Evolutionary conservation across 2,797 vertebrate species (phyloP).

Genomic region (Cheirogaleus major): DNA sequence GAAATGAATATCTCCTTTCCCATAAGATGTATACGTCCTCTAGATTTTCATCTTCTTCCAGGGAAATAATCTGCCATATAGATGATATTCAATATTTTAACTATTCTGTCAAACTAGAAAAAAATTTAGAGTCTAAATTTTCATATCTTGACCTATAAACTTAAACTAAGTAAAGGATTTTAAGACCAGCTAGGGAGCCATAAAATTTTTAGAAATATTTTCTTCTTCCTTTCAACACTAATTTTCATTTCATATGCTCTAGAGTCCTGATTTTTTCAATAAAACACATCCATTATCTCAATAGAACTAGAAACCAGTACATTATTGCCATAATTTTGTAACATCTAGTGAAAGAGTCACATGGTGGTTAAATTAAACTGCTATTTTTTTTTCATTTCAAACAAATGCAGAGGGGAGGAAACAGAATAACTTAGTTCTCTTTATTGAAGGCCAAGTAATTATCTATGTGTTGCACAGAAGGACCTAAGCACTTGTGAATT

Average conservation of each 20-base stretch:
- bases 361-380: not conserved
- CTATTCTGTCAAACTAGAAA: not conserved
- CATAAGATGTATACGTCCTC: not conserved
- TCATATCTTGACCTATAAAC: not conserved
- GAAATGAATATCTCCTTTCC: not conserved
- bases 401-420: not conserved
- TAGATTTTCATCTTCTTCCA: not conserved
- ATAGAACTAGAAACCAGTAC: not conserved
- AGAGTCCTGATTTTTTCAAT: not conserved
- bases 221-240: not conserved
- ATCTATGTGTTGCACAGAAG: not conserved
- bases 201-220: not conserved
- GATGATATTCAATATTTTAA: not conserved
- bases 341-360: not conserved
- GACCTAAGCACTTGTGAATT: not conserved
- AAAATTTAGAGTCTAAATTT: not conserved
- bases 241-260: not conserved
- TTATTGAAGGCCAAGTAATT: not conserved
- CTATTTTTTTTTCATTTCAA: not conserved
- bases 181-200: not conserved
- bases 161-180: not conserved
- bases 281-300: not conserved
- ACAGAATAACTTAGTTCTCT: not conserved
- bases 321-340: not conserved
- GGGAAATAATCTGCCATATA: not conserved